Conservation (phyloP, 2,888 invertebrate species). For the Panorpa germanica region DNA sequence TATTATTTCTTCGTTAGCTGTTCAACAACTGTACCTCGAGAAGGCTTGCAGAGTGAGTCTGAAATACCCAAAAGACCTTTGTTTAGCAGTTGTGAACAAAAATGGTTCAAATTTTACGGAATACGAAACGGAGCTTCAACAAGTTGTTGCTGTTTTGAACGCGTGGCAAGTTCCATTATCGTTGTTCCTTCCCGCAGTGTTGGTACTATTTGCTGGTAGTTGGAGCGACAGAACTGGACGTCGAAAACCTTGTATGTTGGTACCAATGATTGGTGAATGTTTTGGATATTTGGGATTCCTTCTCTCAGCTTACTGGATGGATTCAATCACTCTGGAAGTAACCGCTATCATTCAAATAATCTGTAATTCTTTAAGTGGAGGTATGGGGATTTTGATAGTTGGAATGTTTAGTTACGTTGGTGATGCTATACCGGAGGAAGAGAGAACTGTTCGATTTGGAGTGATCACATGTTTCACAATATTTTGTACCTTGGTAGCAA, state of each 20-base stretch:
- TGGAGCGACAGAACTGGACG: constrained; percentile 40
- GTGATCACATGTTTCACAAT: constrained; percentile 31
- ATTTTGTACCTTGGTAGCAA: constrained; percentile 23
- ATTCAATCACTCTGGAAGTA: constrained; percentile 22
- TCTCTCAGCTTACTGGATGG: constrained; percentile 29
- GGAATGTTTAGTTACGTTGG: constrained; percentile 39
- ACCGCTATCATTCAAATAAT: constrained; percentile 32
- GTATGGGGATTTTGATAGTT: constrained; percentile 32
- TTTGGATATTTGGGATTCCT: constrained; percentile 31
- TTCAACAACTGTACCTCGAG: constrained; percentile 1
- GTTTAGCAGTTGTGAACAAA: constrained; percentile 24
- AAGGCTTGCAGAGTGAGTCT: neutral
- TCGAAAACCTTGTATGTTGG: constrained; percentile 33
- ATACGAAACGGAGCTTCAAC: constrained; percentile 25
- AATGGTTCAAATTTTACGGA: constrained; percentile 20
- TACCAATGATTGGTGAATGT: constrained; percentile 34
- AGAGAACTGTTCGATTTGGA: constrained; percentile 41
- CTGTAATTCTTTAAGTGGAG: constrained; percentile 35
- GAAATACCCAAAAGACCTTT: constrained; percentile 27
- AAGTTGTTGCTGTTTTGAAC: constrained; percentile 29
- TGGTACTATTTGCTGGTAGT: constrained; percentile 35
- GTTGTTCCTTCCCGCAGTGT: constrained; percentile 32
- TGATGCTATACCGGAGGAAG: constrained; percentile 34
- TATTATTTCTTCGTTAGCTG: neutral
- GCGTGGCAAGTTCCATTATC: constrained; percentile 33